Evolutionary conservation across 2,113 vertebrate species (phyloP).

Genomic region (Thomomys bottae): DNA sequence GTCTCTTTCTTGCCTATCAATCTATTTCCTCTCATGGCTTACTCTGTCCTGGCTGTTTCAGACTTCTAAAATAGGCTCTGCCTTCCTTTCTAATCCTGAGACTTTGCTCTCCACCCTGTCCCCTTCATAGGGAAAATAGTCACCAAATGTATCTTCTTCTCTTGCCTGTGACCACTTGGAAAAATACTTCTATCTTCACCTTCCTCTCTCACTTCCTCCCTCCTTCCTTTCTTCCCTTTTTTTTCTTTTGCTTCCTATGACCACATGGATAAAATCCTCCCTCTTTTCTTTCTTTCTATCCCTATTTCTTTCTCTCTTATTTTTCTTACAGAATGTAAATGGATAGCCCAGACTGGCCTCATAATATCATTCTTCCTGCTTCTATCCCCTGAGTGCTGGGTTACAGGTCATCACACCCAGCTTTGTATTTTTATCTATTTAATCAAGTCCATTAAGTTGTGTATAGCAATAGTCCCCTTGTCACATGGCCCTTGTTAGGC

Average conservation of each 20-base stretch:
- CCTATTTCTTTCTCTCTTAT: background rate
- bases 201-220: background rate
- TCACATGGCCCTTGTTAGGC: background rate
- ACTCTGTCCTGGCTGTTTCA: background rate
- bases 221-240: too few relatives aligned
- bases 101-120: too few relatives aligned
- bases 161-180: background rate
- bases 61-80: background rate
- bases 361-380: background rate
- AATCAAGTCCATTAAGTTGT: background rate
- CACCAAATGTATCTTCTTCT: background rate
- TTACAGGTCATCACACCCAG: background rate
- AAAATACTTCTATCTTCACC: rapidly evolving
- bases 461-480: background rate
- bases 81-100: background rate
- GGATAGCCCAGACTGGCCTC: background rate
- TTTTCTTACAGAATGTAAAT: background rate
- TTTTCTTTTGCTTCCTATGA: too few relatives aligned
- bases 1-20: background rate
- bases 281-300: too few relatives aligned
- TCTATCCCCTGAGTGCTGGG: background rate
- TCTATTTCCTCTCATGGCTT: background rate
- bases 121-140: background rate
- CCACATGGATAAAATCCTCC: too few relatives aligned
- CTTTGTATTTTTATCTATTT: background rate